Percentiles rank a stretch among this genome's conserved stretches.
Conservation (phyloP, 2,888 invertebrate genomes). For the Meghimatium bilineatum region DNA sequence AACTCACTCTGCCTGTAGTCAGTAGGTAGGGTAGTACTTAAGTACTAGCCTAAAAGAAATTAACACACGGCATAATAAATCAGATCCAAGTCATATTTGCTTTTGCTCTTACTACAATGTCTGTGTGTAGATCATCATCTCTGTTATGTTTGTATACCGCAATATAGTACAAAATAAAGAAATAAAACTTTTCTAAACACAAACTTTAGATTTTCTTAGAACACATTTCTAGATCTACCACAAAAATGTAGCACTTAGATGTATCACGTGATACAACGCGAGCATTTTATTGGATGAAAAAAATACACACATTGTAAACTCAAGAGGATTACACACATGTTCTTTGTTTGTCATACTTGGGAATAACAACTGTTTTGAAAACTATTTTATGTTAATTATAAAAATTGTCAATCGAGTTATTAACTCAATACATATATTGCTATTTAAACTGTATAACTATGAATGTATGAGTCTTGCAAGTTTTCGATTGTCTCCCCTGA, state of each 20-base stretch:
- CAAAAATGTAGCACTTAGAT: conserved; percentile 38
- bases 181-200: not conserved
- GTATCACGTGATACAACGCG: conserved; percentile 56
- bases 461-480: not conserved
- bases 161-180: not conserved
- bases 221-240: not conserved
- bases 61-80: not conserved
- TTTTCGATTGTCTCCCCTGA: conserved; percentile 16
- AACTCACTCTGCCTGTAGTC: too few species aligned
- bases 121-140: not conserved
- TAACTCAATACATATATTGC: not conserved
- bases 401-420: too few species aligned
- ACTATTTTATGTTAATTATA: not conserved
- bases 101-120: not conserved
- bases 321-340: not conserved
- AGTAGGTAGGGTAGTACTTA: too few species aligned
- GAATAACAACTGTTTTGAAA: not conserved
- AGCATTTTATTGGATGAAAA: conserved; percentile 55
- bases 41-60: not conserved
- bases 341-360: conserved; percentile 21
- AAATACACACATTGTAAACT: not conserved
- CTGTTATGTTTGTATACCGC: not conserved
- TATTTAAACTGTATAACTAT: not conserved
- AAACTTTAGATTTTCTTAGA: not conserved
- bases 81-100: not conserved